A percentile compares a stretch with the other conserved stretches of the same genome.
These are phyloP conservation scores for Poeciliopsis presidionis DNA, from an alignment of 2,797 vertebrate species.

Conservation along the genomic window DNA sequence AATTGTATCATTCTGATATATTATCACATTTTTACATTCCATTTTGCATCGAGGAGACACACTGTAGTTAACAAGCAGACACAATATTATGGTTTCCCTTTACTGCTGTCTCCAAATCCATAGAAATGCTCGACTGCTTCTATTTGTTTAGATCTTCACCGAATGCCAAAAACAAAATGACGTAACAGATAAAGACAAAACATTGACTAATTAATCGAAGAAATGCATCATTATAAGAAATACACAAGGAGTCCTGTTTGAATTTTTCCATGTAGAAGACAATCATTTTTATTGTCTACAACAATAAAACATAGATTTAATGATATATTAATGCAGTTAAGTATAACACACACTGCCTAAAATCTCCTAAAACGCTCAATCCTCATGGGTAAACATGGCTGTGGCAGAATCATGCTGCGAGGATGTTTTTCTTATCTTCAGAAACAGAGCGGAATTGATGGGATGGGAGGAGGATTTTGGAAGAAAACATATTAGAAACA, in stretches of 20 bases:
- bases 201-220: background rate
- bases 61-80: conserved; percentile 28
- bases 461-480: background rate
- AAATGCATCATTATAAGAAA: background rate
- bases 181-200: background rate
- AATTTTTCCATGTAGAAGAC: no score
- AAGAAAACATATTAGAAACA: background rate
- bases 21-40: conserved; percentile 4
- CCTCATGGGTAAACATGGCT: background rate
- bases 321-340: background rate
- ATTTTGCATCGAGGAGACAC: no score
- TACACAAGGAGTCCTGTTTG: background rate
- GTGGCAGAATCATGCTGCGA: background rate
- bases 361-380: background rate
- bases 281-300: background rate
- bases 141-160: background rate
- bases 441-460: background rate
- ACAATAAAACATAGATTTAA: background rate
- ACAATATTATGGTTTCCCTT: conserved; percentile 63
- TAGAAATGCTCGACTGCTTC: conserved; percentile 1
- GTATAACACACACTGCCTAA: background rate
- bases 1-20: background rate
- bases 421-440: background rate
- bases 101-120: conserved; percentile 34
- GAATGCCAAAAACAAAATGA: background rate